These are phyloP conservation scores for Galagoides demidoff DNA, from an alignment of 2,797 vertebrate genomes.

Conservation along the genomic window DNA sequence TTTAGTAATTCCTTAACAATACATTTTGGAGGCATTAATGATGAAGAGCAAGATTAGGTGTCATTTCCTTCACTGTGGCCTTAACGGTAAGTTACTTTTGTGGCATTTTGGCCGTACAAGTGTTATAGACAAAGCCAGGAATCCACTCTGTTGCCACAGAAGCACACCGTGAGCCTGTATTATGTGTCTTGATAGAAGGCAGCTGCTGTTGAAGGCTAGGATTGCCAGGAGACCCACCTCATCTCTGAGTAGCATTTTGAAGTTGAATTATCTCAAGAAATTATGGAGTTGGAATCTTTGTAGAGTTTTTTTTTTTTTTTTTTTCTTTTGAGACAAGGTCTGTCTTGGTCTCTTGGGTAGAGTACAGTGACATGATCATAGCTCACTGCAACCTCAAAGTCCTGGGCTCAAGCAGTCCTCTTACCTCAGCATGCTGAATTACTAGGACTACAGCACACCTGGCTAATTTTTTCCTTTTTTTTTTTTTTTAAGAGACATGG, in stretches of 20 bases:
- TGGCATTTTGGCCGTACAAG: neutral
- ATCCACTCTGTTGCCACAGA: neutral
- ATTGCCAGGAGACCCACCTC: neutral
- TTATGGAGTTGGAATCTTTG: neutral
- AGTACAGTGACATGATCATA: neutral
- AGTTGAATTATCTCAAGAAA: neutral
- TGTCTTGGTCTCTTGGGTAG: neutral
- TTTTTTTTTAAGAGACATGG: neutral
- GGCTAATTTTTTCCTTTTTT: neutral
- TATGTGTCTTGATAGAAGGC: neutral
- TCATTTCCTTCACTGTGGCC: neutral
- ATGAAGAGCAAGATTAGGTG: neutral
- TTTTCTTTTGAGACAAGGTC: neutral
- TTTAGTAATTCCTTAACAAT: neutral
- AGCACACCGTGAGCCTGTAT: neutral
- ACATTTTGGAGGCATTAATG: neutral
- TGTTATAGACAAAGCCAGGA: neutral
- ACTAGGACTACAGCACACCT: neutral
- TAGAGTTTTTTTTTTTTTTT: neutral
- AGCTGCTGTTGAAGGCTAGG: neutral
- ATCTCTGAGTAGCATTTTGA: neutral
- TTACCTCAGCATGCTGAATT: neutral
- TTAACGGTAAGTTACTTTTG: neutral
- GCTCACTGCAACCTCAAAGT: neutral
- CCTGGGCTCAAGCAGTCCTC: neutral